Evolutionary conservation across 2,113 vertebrate species (phyloP), one percentile per base, ranked within the genome.

Genomic region (Thalassarche chlororhynchos): DNA sequence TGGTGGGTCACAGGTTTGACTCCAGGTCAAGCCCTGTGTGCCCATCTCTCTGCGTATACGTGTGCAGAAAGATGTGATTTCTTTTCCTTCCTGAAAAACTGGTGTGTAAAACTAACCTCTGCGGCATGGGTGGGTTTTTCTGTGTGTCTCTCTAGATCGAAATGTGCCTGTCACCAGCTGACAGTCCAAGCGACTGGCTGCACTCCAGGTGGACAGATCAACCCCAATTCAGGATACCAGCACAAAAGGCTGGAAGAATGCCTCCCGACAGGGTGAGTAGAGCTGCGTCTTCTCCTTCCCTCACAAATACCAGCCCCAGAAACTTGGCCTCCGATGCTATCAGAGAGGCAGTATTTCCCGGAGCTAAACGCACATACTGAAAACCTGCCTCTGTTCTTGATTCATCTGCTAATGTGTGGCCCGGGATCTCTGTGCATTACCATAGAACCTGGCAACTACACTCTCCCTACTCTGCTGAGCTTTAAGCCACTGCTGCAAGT

Each of bases 171-270:
- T 95, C 99, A 99, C 93, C 99, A 99, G 97, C 97, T 99, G 92
- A 99, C 99, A 2, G 98, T 99, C 47, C 99, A 99, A 84, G 99
- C 99, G 1, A 99, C 99, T 0, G 99, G 97, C 62, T 99, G 99
- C 68, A 99, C 99, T n/a, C 99, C 99, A 0, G 99, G 99, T 0
- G 99, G 93, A 5, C 99, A 99, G 92, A 96, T 99, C 91, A 99
- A 99, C 98, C 85, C 96, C 51, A 98, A 98, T 8, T 99, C 99
- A 1, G 99, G 99, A 28, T 99, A 98, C 98, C 98, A 98, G 60
- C 94, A 99, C 98, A 99, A 99, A 91, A 96, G 99, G 71, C 97
- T 99, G 71, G 99, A 99, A 34, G 99, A 99, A 65, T 99, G 99
- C 84, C 98, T 99, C 11, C 99, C 99, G 2, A 99, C 99, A 42